Base-by-base conservation (phyloP, 2,113 vertebrate genomes). In the Vulpes vulpes region DNA sequence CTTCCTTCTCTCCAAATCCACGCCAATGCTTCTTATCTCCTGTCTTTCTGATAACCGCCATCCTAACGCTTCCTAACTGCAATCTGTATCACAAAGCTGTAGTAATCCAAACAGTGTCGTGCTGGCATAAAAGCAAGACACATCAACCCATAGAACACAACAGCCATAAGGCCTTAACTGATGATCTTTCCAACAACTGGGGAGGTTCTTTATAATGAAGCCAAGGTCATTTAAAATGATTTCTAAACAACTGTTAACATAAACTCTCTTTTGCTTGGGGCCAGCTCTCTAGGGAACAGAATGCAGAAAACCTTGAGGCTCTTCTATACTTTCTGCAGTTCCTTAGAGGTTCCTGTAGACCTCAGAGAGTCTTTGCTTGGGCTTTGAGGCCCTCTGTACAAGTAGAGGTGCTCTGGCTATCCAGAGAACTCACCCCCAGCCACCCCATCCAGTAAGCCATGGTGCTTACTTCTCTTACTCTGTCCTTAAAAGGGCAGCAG, bases 221-320 rank as follows among this genome's bases (percentile, higher is more conserved):
- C 6, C 20, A 88, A 49, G 2, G 25, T 76, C 62, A 90, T 65
- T 62, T 93, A 57, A 84, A 92, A 65, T 57, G 11, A 89, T 43
- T 93, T 86, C 51, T 84, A 87, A 96, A 57, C 17, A 82, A 76
- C 0, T 81, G 8, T 59, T 91, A 92, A 89, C 96, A 49, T 55
- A 74, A 92, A 57, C 8, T 71, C 32, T 43, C 53, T 78, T 88
- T 80, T 53, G 3, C 49, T 89, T 79, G 62, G 27, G 23, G 14
- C 9, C 62, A 86, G 49, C 22, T 8, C 32, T 59, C 60, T 0
- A 67, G 20, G 49, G 8, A 89, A 87, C 5, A 60, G 14, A 55
- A 67, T 17, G 5, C 43, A 5, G 3, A 25, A 2, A 30, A 74
- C 43, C 83, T 3, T 55, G 32, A 93, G 84, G 73, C 3, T 4